These are phyloP conservation scores for Chlorocebus sabaeus DNA, from an alignment of 2,113 vertebrate species.

Conservation along the genomic window DNA sequence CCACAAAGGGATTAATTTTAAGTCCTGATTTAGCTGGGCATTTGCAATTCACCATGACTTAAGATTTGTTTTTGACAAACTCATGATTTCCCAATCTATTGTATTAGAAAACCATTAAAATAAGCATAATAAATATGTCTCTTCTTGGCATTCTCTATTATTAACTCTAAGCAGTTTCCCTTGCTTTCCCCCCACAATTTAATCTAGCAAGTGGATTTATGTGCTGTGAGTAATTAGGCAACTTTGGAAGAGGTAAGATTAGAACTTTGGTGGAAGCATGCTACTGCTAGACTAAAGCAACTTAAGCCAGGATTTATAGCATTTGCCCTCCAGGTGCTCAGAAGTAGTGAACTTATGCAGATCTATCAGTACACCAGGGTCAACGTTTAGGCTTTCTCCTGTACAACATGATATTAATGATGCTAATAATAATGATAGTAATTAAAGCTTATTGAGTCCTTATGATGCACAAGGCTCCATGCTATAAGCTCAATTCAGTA, in stretches of 20 bases:
- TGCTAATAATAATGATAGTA: neutral
- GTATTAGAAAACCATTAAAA: neutral
- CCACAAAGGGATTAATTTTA: neutral
- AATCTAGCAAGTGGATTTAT: neutral
- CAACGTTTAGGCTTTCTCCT: neutral
- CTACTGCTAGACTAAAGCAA: neutral
- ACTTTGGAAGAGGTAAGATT: neutral
- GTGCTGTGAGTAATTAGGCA: neutral
- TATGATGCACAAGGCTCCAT: neutral
- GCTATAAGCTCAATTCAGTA: neutral
- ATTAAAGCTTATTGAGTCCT: neutral
- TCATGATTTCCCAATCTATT: neutral
- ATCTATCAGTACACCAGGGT: neutral
- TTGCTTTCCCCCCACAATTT: neutral
- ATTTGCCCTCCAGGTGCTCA: neutral
- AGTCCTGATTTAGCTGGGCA: neutral
- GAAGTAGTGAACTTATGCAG: neutral
- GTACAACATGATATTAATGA: neutral
- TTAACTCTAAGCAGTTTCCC: neutral
- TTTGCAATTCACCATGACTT: neutral
- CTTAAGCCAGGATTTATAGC: neutral
- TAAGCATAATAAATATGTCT: slow-evolving; percentile 21
- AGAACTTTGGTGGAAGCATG: neutral
- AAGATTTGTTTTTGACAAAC: neutral
- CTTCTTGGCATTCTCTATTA: neutral